These are phyloP conservation scores for Pristis pectinata DNA, from an alignment of 2,797 vertebrate genomes.

Conservation along the genomic window DNA sequence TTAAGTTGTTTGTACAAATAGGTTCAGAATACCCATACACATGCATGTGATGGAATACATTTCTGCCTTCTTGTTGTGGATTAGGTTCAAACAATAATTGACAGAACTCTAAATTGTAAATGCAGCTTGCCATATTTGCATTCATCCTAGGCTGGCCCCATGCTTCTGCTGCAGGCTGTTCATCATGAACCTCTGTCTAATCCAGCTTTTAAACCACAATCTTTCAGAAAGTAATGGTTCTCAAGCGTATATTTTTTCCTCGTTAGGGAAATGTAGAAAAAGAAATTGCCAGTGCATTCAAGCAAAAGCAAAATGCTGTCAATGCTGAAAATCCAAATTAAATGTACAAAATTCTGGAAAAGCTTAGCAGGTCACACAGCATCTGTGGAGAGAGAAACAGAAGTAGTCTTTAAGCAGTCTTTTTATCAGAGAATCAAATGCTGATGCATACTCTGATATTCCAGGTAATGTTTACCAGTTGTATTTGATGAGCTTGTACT, in stretches of 20 bases:
- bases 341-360: no score
- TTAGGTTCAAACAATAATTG: not conserved
- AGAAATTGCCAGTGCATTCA: no score
- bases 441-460: not conserved
- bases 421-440: no score
- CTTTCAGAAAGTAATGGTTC: not conserved
- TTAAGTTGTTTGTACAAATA: not conserved
- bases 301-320: no score
- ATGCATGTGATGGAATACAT: not conserved
- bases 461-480: not conserved
- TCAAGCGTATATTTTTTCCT: not conserved
- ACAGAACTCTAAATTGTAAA: not conserved
- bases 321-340: no score
- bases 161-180: no score
- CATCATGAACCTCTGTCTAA: not conserved
- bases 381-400: no score
- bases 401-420: no score
- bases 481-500: not conserved
- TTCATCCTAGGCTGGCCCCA: not conserved
- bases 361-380: no score
- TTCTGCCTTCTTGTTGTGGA: not conserved
- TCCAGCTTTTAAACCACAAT: not conserved
- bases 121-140: not conserved
- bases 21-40: not conserved
- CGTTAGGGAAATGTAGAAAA: not conserved